Base-by-base conservation (phyloP, 2,797 vertebrate genomes). In the Acipenser oxyrinchus region DNA sequence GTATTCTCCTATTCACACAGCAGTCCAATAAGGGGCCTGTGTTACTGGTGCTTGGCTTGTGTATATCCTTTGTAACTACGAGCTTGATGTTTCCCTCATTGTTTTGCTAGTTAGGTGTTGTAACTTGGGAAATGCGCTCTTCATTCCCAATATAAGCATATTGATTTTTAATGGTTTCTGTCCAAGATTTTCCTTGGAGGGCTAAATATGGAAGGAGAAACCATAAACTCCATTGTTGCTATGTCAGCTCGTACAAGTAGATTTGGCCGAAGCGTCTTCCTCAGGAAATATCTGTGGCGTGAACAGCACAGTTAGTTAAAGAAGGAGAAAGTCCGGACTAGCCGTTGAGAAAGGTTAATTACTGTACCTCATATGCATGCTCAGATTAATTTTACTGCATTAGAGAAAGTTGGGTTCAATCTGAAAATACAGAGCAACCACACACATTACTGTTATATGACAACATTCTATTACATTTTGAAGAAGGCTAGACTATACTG, bases 251-350 rank as follows among this genome's bases (percentile, higher is more conserved):
- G 84, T 81, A 69, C 66, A 76, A 77, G 75, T 69, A 77, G 84
- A 81, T 80, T 78, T 79, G 82, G 85, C 78, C 80, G 80, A 80
- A 84, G 72, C 84, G 83, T 87, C 90, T 89, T 87, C 81, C 83
- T 88, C 86, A 88, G 87, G 88, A 90, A 88, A 87, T 89, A 87
- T 88, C 84, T 87, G 82, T 73, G 75, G 82, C 82, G 79, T 77
- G 80, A 78, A 78, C 79, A 79, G 76, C 37, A 66, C 59, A 69
- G 18, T 55, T 55, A 37, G 12, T n/a, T 15, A 11, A 18, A 57
- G 53, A 57, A 10, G 52, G 48, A 66, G n/a, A n/a, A 13, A 10
- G 23, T 10, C 13, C 10, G 64, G 51, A 55, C 51, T 11, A 37
- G 49, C 10, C 2, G 10, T n/a, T 49, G 12, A 64, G 52, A 6